Conservation (phyloP, 2,888 invertebrate species). For the Pammene aurita region DNA sequence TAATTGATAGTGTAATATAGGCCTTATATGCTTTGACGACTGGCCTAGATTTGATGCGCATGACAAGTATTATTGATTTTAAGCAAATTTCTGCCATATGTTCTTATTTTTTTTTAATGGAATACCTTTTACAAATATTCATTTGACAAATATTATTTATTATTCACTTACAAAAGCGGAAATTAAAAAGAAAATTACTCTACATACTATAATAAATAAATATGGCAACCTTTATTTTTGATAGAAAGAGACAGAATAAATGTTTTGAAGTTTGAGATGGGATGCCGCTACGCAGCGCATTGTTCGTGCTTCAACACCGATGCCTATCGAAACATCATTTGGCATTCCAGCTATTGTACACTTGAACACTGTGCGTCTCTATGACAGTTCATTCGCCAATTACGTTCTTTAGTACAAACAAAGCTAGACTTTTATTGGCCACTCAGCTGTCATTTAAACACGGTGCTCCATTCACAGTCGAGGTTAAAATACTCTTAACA, state of each 20-base stretch:
- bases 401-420: background rate
- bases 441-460: constrained; percentile 30
- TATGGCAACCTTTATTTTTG: constrained; percentile 29
- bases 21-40: constrained; percentile 33
- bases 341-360: constrained; percentile 27
- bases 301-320: constrained; percentile 28
- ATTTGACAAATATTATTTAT: background rate
- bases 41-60: constrained; percentile 81
- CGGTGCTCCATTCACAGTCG: constrained; percentile 28
- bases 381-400: constrained; percentile 37
- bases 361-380: constrained; percentile 29
- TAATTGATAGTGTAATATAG: constrained; percentile 44
- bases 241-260: constrained; percentile 33
- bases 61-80: constrained; percentile 77
- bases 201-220: background rate
- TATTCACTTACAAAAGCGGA: background rate
- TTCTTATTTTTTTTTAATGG: constrained; percentile 23
- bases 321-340: constrained; percentile 32
- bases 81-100: constrained; percentile 56
- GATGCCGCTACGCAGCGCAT: constrained; percentile 39
- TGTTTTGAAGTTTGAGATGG: constrained; percentile 40
- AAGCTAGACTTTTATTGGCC: constrained; percentile 26
- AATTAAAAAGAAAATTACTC: background rate
- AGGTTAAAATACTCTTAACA: constrained; percentile 33
- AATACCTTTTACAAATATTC: background rate